Percentiles rank a stretch among this genome's conserved stretches.
phyloP scores from a whole-genome alignment of 2,797 vertebrate genomes.

The Diceros bicornis region DNA sequence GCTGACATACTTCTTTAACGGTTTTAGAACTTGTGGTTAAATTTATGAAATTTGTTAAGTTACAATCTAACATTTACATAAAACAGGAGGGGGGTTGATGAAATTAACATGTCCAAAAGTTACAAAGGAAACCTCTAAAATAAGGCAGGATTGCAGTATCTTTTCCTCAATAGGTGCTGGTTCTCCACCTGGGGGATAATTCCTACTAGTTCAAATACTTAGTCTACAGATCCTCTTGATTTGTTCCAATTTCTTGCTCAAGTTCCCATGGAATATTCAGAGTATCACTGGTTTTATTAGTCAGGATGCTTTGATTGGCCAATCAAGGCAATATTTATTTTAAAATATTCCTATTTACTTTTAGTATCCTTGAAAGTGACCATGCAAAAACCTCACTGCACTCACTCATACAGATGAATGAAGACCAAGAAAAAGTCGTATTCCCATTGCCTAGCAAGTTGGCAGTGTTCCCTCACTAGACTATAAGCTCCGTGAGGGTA shows the following conservation, averaged over 20 bases:
- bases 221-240: not conserved
- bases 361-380: constrained; percentile 19
- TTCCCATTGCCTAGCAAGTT: not conserved
- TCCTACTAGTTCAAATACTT: not conserved
- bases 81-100: not conserved
- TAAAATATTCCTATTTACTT: constrained; percentile 10
- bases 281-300: constrained; percentile 23
- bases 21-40: constrained; percentile 63
- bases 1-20: constrained; percentile 55
- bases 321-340: not conserved
- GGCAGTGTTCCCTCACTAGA: constrained; percentile 4
- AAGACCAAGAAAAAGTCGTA: not conserved
- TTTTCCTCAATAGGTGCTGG: not conserved
- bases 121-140: constrained; percentile 58
- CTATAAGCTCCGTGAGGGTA: not conserved
- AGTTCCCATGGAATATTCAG: not conserved
- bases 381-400: not conserved
- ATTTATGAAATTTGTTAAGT: constrained; percentile 55
- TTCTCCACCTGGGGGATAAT: not conserved
- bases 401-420: constrained; percentile 9
- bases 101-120: constrained; percentile 42
- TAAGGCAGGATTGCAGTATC: not conserved
- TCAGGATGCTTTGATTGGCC: not conserved
- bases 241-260: constrained; percentile 47
- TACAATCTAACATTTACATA: constrained; percentile 62